These are phyloP conservation scores for Percopsis transmontana DNA, from an alignment of 2,113 vertebrate species.

Conservation along the genomic window DNA sequence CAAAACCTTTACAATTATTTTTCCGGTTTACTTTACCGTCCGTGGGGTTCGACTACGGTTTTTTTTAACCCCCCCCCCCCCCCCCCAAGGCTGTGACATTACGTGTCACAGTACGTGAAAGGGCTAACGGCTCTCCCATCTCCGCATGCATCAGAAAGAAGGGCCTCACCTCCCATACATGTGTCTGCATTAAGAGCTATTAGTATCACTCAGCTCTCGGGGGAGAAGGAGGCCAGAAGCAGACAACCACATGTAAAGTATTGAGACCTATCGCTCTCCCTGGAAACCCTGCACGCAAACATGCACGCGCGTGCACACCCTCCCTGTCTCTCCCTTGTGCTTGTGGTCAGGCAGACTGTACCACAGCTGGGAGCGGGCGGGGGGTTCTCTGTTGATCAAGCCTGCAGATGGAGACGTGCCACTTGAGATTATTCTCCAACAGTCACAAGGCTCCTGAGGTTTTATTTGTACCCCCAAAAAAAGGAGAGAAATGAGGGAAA, in stretches of 20 bases:
- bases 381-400: constrained; percentile 76
- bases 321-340: constrained; percentile 4
- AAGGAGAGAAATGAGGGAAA: constrained; percentile 33
- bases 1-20: too few relatives aligned
- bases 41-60: too few relatives aligned
- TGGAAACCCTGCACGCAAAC: constrained; percentile 3
- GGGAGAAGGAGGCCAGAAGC: constrained; percentile 49
- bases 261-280: constrained; percentile 48
- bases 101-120: constrained; percentile 50
- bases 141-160: constrained; percentile 38
- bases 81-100: constrained; percentile 25
- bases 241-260: constrained; percentile 53
- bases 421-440: constrained; percentile 80
- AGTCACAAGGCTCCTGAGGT: constrained; percentile 72
- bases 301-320: constrained; percentile 3
- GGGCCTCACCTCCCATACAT: constrained; percentile 31
- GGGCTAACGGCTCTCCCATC: constrained; percentile 37
- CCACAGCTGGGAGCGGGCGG: constrained; percentile 79
- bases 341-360: constrained; percentile 53
- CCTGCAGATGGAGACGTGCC: constrained; percentile 79
- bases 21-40: too few relatives aligned
- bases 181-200: constrained; percentile 47
- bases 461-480: constrained; percentile 60
- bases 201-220: constrained; percentile 64
- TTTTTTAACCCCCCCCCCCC: too few relatives aligned